phyloP scores from a whole-genome alignment of 2,113 vertebrate genomes.

The Anhinga anhinga region DNA sequence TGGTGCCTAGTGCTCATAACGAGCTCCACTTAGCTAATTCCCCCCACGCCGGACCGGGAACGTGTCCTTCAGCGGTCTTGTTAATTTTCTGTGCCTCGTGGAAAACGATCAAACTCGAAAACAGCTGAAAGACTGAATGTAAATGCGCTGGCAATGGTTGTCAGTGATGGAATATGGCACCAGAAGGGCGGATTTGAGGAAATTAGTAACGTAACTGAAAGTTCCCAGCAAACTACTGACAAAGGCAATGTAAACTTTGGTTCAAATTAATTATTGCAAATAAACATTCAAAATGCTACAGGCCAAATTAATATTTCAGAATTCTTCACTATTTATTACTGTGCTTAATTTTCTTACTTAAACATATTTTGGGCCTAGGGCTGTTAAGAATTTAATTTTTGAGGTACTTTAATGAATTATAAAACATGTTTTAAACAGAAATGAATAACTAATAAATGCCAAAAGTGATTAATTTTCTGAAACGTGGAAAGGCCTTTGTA shows the following conservation, averaged over 20 bases:
- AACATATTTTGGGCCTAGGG: conserved; percentile 49
- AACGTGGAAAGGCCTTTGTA: background rate
- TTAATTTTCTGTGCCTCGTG: background rate
- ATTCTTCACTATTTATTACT: conserved; percentile 42
- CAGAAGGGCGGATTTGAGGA: background rate
- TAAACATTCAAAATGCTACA: conserved; percentile 48
- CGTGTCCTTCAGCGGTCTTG: background rate
- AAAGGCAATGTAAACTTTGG: conserved; percentile 8
- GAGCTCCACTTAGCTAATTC: background rate
- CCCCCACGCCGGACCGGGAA: rapidly evolving
- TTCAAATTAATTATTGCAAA: conserved; percentile 55
- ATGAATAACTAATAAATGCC: conserved; percentile 45
- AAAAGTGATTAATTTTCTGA: conserved; percentile 61
- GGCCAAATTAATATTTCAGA: conserved; percentile 66
- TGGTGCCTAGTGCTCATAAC: background rate
- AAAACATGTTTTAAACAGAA: conserved; percentile 55
- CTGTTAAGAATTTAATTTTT: conserved; percentile 64
- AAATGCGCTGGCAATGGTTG: background rate
- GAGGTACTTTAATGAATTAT: conserved; percentile 64
- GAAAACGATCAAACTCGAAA: background rate
- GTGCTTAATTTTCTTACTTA: conserved; percentile 57
- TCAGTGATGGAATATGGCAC: background rate
- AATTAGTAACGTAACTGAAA: background rate
- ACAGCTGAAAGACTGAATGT: background rate
- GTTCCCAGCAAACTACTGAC: conserved; percentile 5